These are phyloP conservation scores for Varecia variegata DNA, from an alignment of 2,797 vertebrate genomes.

Conservation along the genomic window DNA sequence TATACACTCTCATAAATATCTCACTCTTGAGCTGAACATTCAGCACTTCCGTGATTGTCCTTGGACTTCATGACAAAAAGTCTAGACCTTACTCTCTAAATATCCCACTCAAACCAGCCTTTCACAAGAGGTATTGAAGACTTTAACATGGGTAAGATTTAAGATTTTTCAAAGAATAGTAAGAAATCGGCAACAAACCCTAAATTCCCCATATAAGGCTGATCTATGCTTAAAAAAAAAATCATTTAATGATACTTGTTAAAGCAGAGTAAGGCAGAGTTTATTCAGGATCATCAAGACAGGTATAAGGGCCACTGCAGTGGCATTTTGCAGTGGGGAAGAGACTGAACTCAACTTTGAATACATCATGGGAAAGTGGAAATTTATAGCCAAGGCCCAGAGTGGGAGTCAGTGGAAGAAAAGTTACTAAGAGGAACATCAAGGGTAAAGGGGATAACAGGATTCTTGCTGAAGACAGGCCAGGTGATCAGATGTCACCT, in stretches of 20 bases:
- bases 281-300: not conserved
- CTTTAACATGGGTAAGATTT: not conserved
- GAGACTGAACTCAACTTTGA: not conserved
- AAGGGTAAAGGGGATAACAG: not conserved
- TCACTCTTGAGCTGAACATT: not conserved
- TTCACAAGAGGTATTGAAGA: not conserved
- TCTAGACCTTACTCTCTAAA: not conserved
- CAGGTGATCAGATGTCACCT: not conserved
- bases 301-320: not conserved
- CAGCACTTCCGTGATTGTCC: conserved; percentile 13
- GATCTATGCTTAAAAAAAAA: not conserved
- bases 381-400: not conserved
- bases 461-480: not conserved
- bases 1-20: not conserved
- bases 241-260: not conserved
- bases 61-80: not conserved
- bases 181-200: not conserved
- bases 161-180: not conserved
- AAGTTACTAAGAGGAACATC: not conserved
- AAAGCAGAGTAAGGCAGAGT: not conserved
- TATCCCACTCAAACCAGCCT: not conserved
- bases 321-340: not conserved
- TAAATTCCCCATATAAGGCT: not conserved
- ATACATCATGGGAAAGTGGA: not conserved
- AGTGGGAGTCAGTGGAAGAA: not conserved